Base-by-base conservation (phyloP, 2,888 invertebrate species). In the Prionchulus punctatus region DNA sequence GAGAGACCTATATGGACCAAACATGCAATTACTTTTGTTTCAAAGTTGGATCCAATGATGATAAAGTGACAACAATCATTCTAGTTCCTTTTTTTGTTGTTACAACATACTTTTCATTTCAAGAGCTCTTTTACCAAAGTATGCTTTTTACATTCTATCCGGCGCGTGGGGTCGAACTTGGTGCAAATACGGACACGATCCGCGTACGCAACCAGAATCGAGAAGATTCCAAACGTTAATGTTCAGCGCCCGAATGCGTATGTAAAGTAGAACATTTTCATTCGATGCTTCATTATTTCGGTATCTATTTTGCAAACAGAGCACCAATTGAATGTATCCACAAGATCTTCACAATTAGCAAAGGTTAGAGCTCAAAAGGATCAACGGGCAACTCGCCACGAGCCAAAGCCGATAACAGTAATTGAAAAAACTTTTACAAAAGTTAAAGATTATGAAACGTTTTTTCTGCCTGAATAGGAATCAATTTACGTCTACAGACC, bases 131-230 rank as follows among this genome's bases (percentile, higher is more conserved):
- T 76, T 92, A 58, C 90, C 94, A 0, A 80, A 83, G 28, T 74
- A 87, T 2, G 86, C 88, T 0, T 85, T 86, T 70, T 87, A 88
- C 70, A 86, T 85, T 72, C 78, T 79, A 55, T 84, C 81, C 60
- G 96, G 98, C 0, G 96, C 92, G 0, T 98, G 92, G 90, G 79
- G 90, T 61, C 80, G 83, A 54, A 79, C 86, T 70, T 98, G 94
- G 86, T 82, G 88, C 1, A 81, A 79, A 64, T 83, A 83, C 66
- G 92, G 92, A 0, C 94, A 87, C 69, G 91, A 98, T 75, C 94
- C 96, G 0, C 78, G 87, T 28, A 82, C 81, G 63, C 82, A 87
- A 60, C 82, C 83, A 2, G 75, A 76, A 1, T 79, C 90, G 1
- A 81, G 86, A 63, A 80, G 81, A 54, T 92, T 86, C 70, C 96